Evolutionary conservation across 2,797 vertebrate genomes (phyloP).

Genomic region (Stomatorhinus walkeri): DNA sequence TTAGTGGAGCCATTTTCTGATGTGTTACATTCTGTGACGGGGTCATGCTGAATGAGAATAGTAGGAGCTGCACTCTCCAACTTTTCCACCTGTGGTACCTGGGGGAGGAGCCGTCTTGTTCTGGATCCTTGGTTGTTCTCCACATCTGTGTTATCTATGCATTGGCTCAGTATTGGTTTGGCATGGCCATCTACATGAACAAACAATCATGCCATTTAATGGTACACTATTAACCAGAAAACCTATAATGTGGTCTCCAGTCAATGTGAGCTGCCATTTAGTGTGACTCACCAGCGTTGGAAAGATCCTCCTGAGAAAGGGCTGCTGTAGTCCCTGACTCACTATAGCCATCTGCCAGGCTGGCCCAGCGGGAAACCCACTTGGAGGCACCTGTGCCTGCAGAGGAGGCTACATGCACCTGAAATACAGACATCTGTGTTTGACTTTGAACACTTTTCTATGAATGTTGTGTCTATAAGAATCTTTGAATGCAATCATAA

Average conservation of each 20-base stretch:
- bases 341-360: constrained; percentile 79
- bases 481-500: not conserved
- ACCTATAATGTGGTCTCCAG: not conserved
- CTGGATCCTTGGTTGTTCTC: constrained; percentile 67
- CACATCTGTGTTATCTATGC: constrained; percentile 55
- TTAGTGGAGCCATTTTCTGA: constrained; percentile 38
- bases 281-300: constrained; percentile 49
- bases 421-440: not conserved
- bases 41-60: constrained; percentile 64
- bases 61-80: constrained; percentile 57
- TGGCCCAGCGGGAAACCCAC: constrained; percentile 94
- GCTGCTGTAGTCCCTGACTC: constrained; percentile 56
- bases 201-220: constrained; percentile 7
- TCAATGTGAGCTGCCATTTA: not conserved
- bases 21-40: constrained; percentile 49
- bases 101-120: constrained; percentile 80
- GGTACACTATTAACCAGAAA: not conserved
- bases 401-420: constrained; percentile 49
- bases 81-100: constrained; percentile 75
- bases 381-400: constrained; percentile 63
- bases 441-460: not conserved
- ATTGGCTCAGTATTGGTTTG: constrained; percentile 38
- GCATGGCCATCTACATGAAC: constrained; percentile 46
- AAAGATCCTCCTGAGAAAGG: constrained; percentile 48
- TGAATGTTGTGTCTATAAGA: not conserved